Conservation (phyloP, 2,888 invertebrate genomes). For the Apoderus coryli region DNA sequence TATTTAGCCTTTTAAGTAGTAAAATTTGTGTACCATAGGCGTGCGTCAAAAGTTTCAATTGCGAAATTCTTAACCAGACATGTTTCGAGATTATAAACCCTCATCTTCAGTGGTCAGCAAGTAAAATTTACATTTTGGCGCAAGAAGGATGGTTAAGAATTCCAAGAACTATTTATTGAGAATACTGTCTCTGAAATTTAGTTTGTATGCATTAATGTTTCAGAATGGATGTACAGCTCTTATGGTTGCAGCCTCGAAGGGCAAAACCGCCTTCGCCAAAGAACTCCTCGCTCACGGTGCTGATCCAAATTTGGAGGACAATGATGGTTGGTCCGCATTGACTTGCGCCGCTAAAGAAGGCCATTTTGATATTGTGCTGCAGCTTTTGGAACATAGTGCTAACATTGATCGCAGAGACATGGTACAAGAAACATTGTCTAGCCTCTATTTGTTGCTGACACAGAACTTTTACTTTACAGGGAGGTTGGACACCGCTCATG, state of each 20-base stretch:
- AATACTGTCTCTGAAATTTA: no score
- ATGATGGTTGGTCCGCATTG: constrained; percentile 86
- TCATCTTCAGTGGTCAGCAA: no score
- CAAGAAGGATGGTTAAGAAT: no score
- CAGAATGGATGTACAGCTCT: constrained; percentile 90
- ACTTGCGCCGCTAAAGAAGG: constrained; percentile 86
- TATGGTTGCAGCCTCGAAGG: constrained; percentile 80
- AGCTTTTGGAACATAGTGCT: constrained; percentile 73
- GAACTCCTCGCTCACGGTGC: constrained; percentile 80
- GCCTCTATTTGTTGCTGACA: no score
- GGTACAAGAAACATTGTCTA: constrained; percentile 19
- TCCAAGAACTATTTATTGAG: no score
- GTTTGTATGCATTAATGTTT: constrained; percentile 19
- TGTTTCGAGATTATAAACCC: no score
- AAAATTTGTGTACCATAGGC: no score
- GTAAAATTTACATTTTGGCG: no score
- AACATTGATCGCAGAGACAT: constrained; percentile 58
- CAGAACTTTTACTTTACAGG: constrained; percentile 39
- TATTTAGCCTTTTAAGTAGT: no score
- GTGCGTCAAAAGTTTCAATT: no score
- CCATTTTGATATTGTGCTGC: constrained; percentile 61
- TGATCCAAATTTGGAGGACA: constrained; percentile 82
- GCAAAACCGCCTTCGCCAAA: constrained; percentile 68
- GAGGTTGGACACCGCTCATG: constrained; percentile 94
- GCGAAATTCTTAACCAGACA: no score